Evolutionary conservation across 2,888 invertebrate genomes (phyloP).

Genomic region (Lacanobia wlatinum): DNA sequence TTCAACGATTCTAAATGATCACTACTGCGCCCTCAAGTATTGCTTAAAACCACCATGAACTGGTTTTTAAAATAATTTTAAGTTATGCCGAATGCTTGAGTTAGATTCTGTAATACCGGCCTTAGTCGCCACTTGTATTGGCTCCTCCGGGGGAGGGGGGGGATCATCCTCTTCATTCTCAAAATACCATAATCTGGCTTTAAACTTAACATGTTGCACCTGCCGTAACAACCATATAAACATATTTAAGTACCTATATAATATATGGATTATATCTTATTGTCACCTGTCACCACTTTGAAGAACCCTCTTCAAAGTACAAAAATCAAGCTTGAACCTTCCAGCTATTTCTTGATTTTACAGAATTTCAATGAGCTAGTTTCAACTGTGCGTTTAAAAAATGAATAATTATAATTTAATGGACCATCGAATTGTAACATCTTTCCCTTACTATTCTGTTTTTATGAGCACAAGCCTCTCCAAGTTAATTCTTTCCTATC

Average conservation of each 20-base stretch:
- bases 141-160: constrained; percentile 12
- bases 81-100: constrained; percentile 5
- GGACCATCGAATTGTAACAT: background rate
- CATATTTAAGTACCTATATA: too few species aligned
- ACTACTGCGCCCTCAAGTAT: constrained; percentile 1
- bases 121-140: constrained; percentile 65
- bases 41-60: constrained; percentile 1
- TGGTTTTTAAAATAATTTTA: constrained; percentile 12
- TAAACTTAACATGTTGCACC: constrained; percentile 71
- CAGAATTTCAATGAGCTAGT: background rate
- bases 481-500: too few species aligned
- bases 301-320: background rate
- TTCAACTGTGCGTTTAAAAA: background rate
- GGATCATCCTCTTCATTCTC: constrained; percentile 57
- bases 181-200: constrained; percentile 68
- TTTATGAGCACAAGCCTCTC: background rate
- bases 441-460: background rate
- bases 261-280: background rate
- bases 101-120: constrained; percentile 27
- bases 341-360: background rate
- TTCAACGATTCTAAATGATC: constrained; percentile 5
- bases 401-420: background rate
- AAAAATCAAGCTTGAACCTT: background rate
- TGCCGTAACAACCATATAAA: constrained; percentile 60
- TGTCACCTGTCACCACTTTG: too few species aligned